Evolutionary conservation across 2,888 invertebrate species (phyloP).

Genomic region (Amphipyra tragopoginis): DNA sequence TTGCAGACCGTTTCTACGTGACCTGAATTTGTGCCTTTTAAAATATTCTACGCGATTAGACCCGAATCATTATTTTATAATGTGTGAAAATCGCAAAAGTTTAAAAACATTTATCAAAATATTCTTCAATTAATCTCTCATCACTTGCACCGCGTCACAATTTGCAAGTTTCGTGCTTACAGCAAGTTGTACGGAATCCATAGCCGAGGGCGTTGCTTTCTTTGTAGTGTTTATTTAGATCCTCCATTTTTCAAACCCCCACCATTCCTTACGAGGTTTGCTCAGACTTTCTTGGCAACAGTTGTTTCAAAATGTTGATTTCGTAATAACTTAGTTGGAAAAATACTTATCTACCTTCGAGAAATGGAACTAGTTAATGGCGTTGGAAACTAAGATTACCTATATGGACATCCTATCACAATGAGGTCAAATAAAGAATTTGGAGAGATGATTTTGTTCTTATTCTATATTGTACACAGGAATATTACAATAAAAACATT

Average conservation of each 20-base stretch:
- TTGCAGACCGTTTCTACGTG: too few relatives aligned
- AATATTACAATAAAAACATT: too few relatives aligned
- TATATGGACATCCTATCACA: too few relatives aligned
- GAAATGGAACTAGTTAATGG: background rate
- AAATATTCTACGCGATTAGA: too few relatives aligned
- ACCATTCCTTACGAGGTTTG: slow-evolving; percentile 18
- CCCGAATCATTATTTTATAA: too few relatives aligned
- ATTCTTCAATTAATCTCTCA: background rate
- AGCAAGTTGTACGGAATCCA: slow-evolving; percentile 48
- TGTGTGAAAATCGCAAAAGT: too few relatives aligned
- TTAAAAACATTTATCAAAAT: too few relatives aligned
- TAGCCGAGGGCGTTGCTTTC: slow-evolving; percentile 45
- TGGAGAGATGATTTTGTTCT: too few relatives aligned
- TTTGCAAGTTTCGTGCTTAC: slow-evolving; percentile 53
- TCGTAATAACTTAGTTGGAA: background rate
- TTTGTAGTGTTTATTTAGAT: slow-evolving; percentile 55
- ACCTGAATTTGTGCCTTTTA: too few relatives aligned
- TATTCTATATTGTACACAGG: too few relatives aligned
- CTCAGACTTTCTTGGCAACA: slow-evolving; percentile 16
- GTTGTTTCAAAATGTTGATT: slow-evolving; percentile 17
- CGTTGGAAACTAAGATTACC: background rate
- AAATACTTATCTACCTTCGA: background rate
- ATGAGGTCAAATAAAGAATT: too few relatives aligned
- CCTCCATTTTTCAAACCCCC: slow-evolving; percentile 43
- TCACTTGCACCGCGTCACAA: slow-evolving; percentile 23